These are phyloP conservation scores for Leptobrachium leishanense DNA, from an alignment of 2,113 vertebrate species.

Conservation along the genomic window DNA sequence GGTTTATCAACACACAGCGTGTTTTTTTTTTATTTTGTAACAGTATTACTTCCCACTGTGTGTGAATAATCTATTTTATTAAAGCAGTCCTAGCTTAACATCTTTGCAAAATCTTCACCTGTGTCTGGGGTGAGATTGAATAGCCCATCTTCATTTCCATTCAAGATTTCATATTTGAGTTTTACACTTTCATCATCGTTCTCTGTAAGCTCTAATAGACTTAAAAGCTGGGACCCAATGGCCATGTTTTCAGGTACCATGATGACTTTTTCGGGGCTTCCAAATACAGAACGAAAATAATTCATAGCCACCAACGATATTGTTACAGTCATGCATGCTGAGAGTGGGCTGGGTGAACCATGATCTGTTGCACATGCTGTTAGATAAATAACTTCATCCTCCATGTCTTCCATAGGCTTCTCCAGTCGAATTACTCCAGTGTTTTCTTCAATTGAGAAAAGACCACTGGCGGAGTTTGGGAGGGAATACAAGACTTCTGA, in stretches of 20 bases:
- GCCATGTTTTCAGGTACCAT: conserved; percentile 77
- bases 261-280: conserved; percentile 75
- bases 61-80: no score
- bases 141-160: conserved; percentile 79
- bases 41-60: no score
- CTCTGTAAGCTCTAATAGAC: conserved; percentile 71
- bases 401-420: conserved; percentile 72
- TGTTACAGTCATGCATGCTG: conserved; percentile 75
- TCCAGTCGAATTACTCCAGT: conserved; percentile 89
- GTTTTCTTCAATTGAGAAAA: conserved; percentile 88
- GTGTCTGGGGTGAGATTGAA: conserved; percentile 80
- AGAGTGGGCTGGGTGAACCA: conserved; percentile 77
- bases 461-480: conserved; percentile 74
- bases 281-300: conserved; percentile 87
- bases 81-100: no score
- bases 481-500: conserved; percentile 88
- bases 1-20: no score
- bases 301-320: conserved; percentile 85
- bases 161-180: conserved; percentile 76
- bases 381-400: conserved; percentile 74
- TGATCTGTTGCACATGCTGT: conserved; percentile 85
- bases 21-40: no score
- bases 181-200: conserved; percentile 67
- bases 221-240: conserved; percentile 78
- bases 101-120: conserved; percentile 64